These are phyloP conservation scores for Cryptomyrus ogoouensis DNA, from an alignment of 2,113 vertebrate genomes.

Conservation along the genomic window DNA sequence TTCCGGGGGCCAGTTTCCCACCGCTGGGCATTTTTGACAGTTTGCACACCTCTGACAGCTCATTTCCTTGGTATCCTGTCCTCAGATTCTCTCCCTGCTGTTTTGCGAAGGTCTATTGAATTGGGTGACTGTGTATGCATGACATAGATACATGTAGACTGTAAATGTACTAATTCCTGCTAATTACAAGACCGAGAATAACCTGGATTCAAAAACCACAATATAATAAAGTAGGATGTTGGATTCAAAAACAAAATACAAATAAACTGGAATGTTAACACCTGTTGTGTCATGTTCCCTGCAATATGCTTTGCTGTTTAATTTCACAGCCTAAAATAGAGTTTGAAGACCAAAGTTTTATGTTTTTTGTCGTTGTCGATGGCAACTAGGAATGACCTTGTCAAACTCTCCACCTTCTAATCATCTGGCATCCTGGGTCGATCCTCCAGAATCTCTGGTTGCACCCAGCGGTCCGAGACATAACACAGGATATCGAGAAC, in stretches of 20 bases:
- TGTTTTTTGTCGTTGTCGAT: neutral
- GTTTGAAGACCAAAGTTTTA: neutral
- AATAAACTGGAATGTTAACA: neutral
- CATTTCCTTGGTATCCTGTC: neutral
- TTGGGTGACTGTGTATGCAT: neutral
- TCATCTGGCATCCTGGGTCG: neutral
- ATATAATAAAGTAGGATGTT: neutral
- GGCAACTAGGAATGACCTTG: neutral
- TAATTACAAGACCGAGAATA: neutral
- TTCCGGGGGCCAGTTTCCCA: neutral
- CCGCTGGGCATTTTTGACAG: neutral
- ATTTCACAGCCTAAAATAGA: neutral
- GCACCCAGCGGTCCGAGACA: neutral
- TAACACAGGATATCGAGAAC: neutral
- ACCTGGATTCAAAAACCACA: neutral
- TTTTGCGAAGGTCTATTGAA: neutral
- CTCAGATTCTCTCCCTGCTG: neutral
- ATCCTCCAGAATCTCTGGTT: neutral
- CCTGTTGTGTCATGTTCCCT: neutral
- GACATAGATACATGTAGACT: neutral
- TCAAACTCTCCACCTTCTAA: neutral
- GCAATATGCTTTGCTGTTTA: neutral
- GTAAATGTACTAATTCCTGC: neutral
- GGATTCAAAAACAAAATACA: neutral
- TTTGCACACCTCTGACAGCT: neutral